Conservation (phyloP, 2,113 vertebrate species). For the Seriola aureovittata region DNA sequence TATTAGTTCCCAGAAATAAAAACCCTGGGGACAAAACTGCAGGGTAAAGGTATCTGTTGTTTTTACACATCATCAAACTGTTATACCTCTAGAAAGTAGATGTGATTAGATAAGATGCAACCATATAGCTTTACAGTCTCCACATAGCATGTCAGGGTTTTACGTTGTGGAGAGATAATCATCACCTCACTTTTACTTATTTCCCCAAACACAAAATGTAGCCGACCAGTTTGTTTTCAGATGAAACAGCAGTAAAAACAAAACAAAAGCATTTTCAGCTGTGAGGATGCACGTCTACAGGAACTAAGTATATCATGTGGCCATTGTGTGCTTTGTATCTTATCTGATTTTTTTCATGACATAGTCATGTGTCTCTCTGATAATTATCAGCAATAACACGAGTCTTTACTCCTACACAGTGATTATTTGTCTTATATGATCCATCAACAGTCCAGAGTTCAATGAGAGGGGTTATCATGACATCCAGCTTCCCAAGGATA, state of each 20-base stretch:
- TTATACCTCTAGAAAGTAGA: neutral
- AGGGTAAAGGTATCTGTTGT: slow-evolving; percentile 9
- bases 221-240: neutral
- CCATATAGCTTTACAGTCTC: neutral
- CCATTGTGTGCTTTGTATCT: neutral
- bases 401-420: neutral
- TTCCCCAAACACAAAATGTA: neutral
- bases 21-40: neutral
- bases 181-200: neutral
- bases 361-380: neutral
- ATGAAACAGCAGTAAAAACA: neutral
- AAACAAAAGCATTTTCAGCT: neutral
- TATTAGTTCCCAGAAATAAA: neutral
- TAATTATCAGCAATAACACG: slow-evolving; percentile 13
- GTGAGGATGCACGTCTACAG: neutral
- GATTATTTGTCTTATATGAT: slow-evolving; percentile 20
- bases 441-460: slow-evolving; percentile 57
- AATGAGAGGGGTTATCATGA: neutral
- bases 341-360: slow-evolving; percentile 10
- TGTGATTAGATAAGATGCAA: slow-evolving; percentile 16
- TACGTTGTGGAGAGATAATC: neutral
- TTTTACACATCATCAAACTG: neutral
- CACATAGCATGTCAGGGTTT: neutral
- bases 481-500: neutral
- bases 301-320: neutral